Evolutionary conservation across 1,140 invertebrate species (phyloP), one percentile per base, ranked within the genome.

Genomic region (Drosophila watanabei): DNA sequence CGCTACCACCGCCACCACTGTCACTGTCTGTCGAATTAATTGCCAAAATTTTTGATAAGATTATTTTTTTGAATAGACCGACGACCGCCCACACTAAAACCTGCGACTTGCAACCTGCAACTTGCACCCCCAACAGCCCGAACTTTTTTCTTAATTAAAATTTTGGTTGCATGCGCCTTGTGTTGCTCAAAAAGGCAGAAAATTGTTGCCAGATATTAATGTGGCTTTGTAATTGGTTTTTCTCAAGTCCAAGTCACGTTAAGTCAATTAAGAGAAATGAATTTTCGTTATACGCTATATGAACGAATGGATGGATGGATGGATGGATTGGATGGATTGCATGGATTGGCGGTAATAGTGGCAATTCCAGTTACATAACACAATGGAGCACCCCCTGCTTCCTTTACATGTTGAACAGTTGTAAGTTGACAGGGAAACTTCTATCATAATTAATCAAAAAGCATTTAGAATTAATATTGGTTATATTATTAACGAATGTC

Each of bases 211-310:
- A 88, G 75, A 89, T 90, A 88, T 88, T 90, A 88, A 88, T 88
- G 85, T 89, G 86, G 66, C 86, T 75, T 83, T 90, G 86, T 88
- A 88, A 88, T 88, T 88, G 85, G 86, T 88, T 88, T 89, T 79
- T 79, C 81, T 85, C 79, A 88, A 85, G 85, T 84, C 85, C 69
- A 88, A 88, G 85, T 88, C 85, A 88, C 85, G 85, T 88, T 88
- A 88, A 88, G 86, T 81, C 85, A 90, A 88, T 88, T 88, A 88
- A 88, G 82, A 82, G 85, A 88, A 89, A 88, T 88, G 62, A 77
- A 90, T 90, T 88, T 88, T 81, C 62, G 79, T 69, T 69, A 57
- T 57, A 52, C 30, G 28, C 14, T 7, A 59, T 57, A 71, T 54
- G 54, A 61, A 62, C 64, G 49, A 45, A 41, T 73, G 70, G 54